phyloP scores from a whole-genome alignment of 1,140 invertebrate genomes.

The Meloidogyne hapla region DNA sequence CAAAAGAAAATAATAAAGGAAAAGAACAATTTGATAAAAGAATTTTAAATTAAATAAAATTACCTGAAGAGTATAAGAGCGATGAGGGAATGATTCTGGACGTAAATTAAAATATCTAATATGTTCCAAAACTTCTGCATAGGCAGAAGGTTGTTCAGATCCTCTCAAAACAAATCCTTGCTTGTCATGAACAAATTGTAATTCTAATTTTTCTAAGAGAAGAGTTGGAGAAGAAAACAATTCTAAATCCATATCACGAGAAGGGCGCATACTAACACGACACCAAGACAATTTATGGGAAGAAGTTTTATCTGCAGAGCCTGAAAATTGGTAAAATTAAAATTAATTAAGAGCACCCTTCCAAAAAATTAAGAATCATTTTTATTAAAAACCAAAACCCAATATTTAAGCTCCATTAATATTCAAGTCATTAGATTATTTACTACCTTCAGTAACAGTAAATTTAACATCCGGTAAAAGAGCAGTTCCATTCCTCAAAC shows the following conservation, averaged over 20 bases:
- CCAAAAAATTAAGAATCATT: no score
- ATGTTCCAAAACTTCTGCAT: conserved; percentile 55
- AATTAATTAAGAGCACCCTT: background rate
- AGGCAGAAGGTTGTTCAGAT: conserved; percentile 46
- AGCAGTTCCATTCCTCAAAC: conserved; percentile 51
- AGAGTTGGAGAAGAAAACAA: conserved; percentile 62
- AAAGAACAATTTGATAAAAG: no score
- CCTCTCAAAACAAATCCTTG: conserved; percentile 59
- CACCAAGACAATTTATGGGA: conserved; percentile 56
- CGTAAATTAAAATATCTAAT: conserved; percentile 64
- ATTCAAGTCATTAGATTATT: no score
- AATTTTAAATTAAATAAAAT: no score
- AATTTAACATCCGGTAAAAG: conserved; percentile 60
- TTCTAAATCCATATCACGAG: conserved; percentile 63
- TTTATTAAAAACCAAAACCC: no score
- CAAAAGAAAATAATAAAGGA: no score
- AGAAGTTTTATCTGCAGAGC: conserved; percentile 49
- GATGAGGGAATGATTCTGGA: conserved; percentile 58
- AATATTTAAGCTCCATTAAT: no score
- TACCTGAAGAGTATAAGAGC: conserved; percentile 53
- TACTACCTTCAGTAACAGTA: conserved; percentile 47
- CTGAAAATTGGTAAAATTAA: background rate
- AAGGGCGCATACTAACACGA: conserved; percentile 59
- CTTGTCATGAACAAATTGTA: conserved; percentile 63
- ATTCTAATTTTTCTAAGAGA: conserved; percentile 56